Percentiles rank a stretch among this genome's conserved stretches.
phyloP scores from a whole-genome alignment of 2,888 invertebrate species.

The Tetranychus piercei region DNA sequence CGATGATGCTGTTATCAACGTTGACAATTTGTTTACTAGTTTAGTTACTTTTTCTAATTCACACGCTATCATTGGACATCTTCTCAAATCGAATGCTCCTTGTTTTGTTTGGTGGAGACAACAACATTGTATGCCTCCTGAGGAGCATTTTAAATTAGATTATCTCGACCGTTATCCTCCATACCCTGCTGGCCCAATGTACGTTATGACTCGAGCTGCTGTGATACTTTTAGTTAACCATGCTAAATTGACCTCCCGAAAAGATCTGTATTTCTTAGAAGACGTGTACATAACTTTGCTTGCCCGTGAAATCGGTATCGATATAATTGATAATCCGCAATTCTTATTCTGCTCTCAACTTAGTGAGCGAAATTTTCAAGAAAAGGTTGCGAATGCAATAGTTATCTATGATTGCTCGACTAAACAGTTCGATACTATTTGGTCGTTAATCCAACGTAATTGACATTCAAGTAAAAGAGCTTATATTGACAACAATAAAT shows the following conservation, averaged over 20 bases:
- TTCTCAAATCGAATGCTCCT: background rate
- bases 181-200: slow-evolving; percentile 4
- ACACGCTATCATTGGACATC: background rate
- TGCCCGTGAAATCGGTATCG: background rate
- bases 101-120: slow-evolving; percentile 8
- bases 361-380: background rate
- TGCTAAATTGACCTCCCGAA: background rate
- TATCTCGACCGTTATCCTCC: slow-evolving; percentile 5
- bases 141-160: background rate
- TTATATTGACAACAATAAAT: too few relatives aligned
- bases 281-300: background rate
- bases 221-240: background rate
- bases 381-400: background rate
- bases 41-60: background rate
- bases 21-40: background rate
- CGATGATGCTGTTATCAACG: background rate
- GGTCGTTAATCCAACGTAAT: background rate
- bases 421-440: background rate
- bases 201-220: background rate
- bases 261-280: background rate
- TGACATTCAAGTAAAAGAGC: background rate
- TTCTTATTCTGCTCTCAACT: background rate
- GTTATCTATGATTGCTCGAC: background rate
- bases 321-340: background rate
- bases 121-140: background rate